Evolutionary conservation across 2,113 vertebrate species (phyloP).

Genomic region (Paralichthys olivaceus): DNA sequence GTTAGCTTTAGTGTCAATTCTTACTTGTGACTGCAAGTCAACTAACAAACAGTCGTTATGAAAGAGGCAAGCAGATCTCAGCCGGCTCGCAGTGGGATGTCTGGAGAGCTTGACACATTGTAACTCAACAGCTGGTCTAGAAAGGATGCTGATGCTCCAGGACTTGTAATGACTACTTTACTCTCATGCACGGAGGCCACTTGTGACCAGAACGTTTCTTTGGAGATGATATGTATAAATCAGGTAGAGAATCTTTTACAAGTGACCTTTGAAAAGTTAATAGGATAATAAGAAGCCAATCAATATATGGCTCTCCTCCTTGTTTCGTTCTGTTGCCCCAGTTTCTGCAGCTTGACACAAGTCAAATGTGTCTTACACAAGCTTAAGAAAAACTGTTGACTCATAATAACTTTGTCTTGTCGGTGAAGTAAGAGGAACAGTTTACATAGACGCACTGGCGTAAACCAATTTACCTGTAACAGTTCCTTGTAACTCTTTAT

Average conservation of each 20-base stretch:
- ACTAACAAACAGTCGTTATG: slow-evolving; percentile 61
- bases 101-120: slow-evolving; percentile 33
- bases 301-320: not conserved
- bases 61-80: slow-evolving; percentile 31
- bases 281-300: not conserved
- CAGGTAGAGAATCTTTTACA: not conserved
- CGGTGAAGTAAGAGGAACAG: not conserved
- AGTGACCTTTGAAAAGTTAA: not conserved
- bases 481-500: no score
- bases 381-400: not conserved
- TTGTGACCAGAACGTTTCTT: not conserved
- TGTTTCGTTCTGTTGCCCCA: not conserved
- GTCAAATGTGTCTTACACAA: not conserved
- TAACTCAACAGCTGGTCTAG: slow-evolving; percentile 37
- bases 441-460: not conserved
- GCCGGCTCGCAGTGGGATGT: slow-evolving; percentile 11
- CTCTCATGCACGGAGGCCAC: no score
- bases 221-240: not conserved
- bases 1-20: slow-evolving; percentile 65
- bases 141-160: not conserved
- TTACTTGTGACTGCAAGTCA: slow-evolving; percentile 39
- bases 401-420: not conserved
- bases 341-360: slow-evolving; percentile 21
- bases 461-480: no score
- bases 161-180: not conserved